Base-by-base conservation (phyloP, 2,888 invertebrate genomes). In the Cheilosia vernalis region DNA sequence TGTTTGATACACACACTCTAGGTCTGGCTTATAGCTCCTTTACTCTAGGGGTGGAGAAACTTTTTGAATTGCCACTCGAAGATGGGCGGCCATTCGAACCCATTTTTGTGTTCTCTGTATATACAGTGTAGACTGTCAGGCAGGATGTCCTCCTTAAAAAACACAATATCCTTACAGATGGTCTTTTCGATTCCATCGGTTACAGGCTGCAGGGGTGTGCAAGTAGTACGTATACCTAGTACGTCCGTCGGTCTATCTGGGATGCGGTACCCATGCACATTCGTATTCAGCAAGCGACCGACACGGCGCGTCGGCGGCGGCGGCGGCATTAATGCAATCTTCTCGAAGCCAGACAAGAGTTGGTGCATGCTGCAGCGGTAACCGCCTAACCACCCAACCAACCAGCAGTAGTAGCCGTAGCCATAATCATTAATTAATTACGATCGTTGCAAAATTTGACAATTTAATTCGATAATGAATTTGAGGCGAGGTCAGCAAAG, bases 401-500 rank as follows among this genome's bases (percentile, higher is more conserved):
- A 9, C 51, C 58, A 42, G 37, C 63, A 21, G 21, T 49, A 30
- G 49, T 73, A 78, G 66, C 74, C 44, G 56, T 58, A 70, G 76
- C 76, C 81, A 85, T 85, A 85, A 85, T 85, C 85, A 85, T 85
- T 85, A 85, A 85, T 85, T 85, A 85, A 85, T 85, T 85, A 85
- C 81, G 81, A 85, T 85, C 85, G 81, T 81, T 85, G 85, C 85
- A 77, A 85, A 86, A 73, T 86, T 86, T 86, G 86, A 86, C 86
- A 86, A 82, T 78, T 86, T 86, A 86, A 86, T 86, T 86, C 86
- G 86, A 86, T 86, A 86, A 86, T 86, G 86, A 86, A 86, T 86
- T 86, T 86, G 82, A 82, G 77, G 81, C 82, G 86, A 86, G 86
- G 81, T 77, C 86, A 82, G 86, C 86, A 86, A 82, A 86, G 82